These are phyloP conservation scores for Laupala kohalensis DNA, from an alignment of 1,140 invertebrate species.

Conservation along the genomic window DNA sequence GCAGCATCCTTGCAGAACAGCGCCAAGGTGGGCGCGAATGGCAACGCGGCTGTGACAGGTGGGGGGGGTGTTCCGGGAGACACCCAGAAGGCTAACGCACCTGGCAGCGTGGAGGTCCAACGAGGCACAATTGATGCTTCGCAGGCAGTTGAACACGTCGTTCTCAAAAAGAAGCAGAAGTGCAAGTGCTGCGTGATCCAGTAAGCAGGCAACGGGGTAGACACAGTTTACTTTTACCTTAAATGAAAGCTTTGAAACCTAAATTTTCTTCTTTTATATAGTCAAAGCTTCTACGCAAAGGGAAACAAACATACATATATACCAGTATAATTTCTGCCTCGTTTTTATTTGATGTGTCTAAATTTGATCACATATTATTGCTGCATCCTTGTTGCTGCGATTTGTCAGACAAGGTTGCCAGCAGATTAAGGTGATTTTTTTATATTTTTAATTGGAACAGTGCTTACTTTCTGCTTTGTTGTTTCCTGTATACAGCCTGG, in stretches of 20 bases:
- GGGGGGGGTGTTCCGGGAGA: slow-evolving; percentile 12
- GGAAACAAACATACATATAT: not conserved
- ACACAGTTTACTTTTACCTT: not conserved
- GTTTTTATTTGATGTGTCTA: not conserved
- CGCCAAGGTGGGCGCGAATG: slow-evolving; percentile 11
- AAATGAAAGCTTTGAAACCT: not conserved
- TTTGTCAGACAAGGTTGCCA: not conserved
- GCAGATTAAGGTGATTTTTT: not conserved
- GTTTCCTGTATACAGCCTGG: not conserved
- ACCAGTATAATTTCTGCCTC: not conserved
- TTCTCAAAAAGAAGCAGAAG: slow-evolving; percentile 79
- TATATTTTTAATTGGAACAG: not conserved
- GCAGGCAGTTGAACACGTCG: slow-evolving; percentile 63
- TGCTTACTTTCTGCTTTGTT: not conserved
- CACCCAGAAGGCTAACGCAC: slow-evolving; percentile 25
- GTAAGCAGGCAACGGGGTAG: slow-evolving; percentile 32
- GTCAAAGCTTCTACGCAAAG: not conserved
- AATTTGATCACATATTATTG: not conserved
- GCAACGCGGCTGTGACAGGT: not conserved
- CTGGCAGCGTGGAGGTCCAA: slow-evolving; percentile 52
- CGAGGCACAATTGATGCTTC: slow-evolving; percentile 56
- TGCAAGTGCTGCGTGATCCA: slow-evolving; percentile 81
- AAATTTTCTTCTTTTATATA: not conserved
- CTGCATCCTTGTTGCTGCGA: not conserved
- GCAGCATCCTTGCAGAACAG: slow-evolving; percentile 20